These are phyloP conservation scores for Stomorhina lunata DNA, from an alignment of 2,888 invertebrate species.

Conservation along the genomic window DNA sequence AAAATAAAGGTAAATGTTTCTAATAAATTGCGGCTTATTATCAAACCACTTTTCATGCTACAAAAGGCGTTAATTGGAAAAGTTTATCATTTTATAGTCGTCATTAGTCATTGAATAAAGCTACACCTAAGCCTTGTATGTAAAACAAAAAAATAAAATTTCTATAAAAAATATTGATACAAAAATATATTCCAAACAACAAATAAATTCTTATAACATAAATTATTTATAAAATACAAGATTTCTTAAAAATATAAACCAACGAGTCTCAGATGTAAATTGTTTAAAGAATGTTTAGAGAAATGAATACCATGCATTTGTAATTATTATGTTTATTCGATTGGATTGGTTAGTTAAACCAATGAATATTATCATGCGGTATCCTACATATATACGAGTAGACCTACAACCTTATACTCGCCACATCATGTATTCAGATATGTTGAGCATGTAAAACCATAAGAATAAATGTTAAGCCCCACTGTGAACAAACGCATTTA, in stretches of 20 bases:
- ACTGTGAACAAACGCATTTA: constrained; percentile 63
- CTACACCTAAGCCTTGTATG: constrained; percentile 1
- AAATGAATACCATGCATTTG: constrained; percentile 45
- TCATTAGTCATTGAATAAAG: constrained; percentile 49
- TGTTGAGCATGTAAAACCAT: neutral
- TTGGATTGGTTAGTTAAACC: constrained; percentile 44
- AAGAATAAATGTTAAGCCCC: constrained; percentile 35
- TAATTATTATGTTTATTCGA: constrained; percentile 56
- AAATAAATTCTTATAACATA: no score
- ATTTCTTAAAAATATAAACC: neutral
- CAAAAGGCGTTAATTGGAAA: constrained; percentile 64
- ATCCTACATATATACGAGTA: constrained; percentile 11
- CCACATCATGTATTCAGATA: neutral
- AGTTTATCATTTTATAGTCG: constrained; percentile 54
- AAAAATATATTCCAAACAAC: no score
- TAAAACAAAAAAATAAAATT: neutral
- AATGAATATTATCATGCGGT: constrained; percentile 26
- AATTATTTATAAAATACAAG: no score
- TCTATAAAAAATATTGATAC: neutral
- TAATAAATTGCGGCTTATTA: constrained; percentile 62
- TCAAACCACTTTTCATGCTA: constrained; percentile 37
- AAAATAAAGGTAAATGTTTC: constrained; percentile 1
- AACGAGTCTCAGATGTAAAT: constrained; percentile 14
- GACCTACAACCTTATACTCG: no score
- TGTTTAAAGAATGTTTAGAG: constrained; percentile 7